Base-by-base conservation (phyloP, 2,888 invertebrate genomes). In the Laspeyria flexula region DNA sequence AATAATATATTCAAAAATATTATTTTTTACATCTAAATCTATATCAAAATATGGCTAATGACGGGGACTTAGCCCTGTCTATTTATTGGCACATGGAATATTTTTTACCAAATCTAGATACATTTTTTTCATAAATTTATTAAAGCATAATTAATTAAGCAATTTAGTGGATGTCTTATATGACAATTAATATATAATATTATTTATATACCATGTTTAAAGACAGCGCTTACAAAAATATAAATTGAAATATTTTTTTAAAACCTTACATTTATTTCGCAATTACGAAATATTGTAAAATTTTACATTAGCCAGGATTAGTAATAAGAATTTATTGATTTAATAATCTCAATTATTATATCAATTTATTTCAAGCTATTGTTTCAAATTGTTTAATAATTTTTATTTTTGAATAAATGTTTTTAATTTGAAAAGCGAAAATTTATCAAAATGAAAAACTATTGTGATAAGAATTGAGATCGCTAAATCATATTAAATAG, bases 11-110 rank as follows among this genome's bases (percentile, higher is more conserved):
- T 81, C 76, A 83, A 83, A 81, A 81, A 80, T 83, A 82, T 80
- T 77, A 80, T 83, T 85, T 83, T 86, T 86, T 81, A 81, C 79
- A 82, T 70, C 82, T 87, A 78, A 83, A 78, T 75, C 83, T 86
- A 85, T 79, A 82, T 86, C 71, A 85, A 86, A 85, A 88, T 90
- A 92, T 91, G 90, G 90, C 91, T 91, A 88, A 74, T 65, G 88
- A 90, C 86, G 81, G 85, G 75, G 55, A 42, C 52, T 62, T 66
- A 64, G 76, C 64, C 60, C 81, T 64, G 73, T 77, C 79, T 75
- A 67, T 60, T 61, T 80, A 77, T 91, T 91, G 91, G 91, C 91
- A 91, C 91, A 85, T 90, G 79, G 85, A 88, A 84, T 85, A 77
- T 81, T 75, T 65, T 57, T 75, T 75, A 76, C 68, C 72, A 74